Conservation (phyloP, 1,140 invertebrate species). For the Bombus confusus region DNA sequence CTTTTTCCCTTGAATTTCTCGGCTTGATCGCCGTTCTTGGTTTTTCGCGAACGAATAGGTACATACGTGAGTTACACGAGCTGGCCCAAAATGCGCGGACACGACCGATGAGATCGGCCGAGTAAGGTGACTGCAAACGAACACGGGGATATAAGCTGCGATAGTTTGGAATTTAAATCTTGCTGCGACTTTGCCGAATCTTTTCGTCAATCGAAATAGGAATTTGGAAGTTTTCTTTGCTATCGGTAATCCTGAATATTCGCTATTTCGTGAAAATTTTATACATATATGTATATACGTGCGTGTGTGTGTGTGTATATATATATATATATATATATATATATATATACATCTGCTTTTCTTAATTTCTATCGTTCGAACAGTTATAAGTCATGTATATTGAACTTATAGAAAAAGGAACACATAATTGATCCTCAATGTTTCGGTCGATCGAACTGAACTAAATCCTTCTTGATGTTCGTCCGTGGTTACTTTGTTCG, state of each 20-base stretch:
- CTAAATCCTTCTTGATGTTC: constrained; percentile 1
- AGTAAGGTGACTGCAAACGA: constrained; percentile 7
- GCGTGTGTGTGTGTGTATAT: too few species aligned
- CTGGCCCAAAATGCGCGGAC: constrained; percentile 71
- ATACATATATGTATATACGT: not conserved
- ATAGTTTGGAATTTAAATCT: not conserved
- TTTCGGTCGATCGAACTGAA: constrained; percentile 22
- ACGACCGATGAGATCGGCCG: not conserved
- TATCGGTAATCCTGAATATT: constrained; percentile 7
- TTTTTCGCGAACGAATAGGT: constrained; percentile 43
- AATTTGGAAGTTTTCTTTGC: constrained; percentile 19
- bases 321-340: not conserved
- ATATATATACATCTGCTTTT: not conserved
- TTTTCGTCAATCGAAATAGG: not conserved
- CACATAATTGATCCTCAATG: constrained; percentile 22
- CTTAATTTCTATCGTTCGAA: constrained; percentile 16
- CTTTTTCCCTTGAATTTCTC: not conserved
- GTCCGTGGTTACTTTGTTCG: not conserved
- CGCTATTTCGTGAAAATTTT: constrained; percentile 1
- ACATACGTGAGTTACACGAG: constrained; percentile 70
- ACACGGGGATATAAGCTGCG: constrained; percentile 15
- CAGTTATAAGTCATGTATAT: constrained; percentile 1
- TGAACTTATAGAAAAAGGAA: constrained; percentile 28
- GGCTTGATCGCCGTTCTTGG: not conserved
- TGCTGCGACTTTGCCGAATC: too few species aligned